These are phyloP conservation scores for Caenorhabditis becei DNA, from an alignment of 2,888 invertebrate genomes.

Conservation along the genomic window DNA sequence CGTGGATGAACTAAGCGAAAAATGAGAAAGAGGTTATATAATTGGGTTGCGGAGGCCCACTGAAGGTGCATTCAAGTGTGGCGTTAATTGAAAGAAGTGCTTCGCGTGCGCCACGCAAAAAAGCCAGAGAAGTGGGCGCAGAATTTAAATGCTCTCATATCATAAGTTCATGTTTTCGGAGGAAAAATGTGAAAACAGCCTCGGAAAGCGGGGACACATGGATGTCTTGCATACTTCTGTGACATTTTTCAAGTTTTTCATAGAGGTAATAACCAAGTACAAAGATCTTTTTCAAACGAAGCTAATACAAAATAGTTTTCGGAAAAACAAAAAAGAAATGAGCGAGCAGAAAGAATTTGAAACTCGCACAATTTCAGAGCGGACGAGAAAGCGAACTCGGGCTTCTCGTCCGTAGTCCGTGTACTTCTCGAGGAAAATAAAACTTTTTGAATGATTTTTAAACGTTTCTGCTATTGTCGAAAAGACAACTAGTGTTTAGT, in stretches of 20 bases:
- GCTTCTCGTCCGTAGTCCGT: not conserved
- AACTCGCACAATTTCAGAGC: not conserved
- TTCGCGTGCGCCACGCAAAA: constrained; percentile 5
- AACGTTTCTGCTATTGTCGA: not conserved
- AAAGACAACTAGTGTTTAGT: not conserved
- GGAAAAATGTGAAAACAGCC: no score
- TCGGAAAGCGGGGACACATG: no score
- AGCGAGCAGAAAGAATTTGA: not conserved
- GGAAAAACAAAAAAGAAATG: not conserved
- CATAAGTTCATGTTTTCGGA: not conserved
- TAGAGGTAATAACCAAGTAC: no score
- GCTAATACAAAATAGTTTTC: not conserved
- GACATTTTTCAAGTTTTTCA: no score
- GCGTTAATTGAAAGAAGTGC: constrained; percentile 26
- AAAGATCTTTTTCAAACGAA: not conserved
- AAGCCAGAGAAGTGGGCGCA: not conserved
- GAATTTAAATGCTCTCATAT: no score
- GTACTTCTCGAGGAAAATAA: constrained; percentile 1
- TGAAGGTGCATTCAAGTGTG: constrained; percentile 26
- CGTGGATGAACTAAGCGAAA: constrained; percentile 17
- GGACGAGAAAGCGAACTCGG: constrained; percentile 4
- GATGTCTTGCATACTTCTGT: no score
- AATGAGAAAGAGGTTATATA: constrained; percentile 9
- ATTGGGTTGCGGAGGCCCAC: constrained; percentile 25
- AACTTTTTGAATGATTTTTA: not conserved